These are phyloP conservation scores for Eupithecia tripunctaria DNA, from an alignment of 2,888 invertebrate species.

Conservation along the genomic window DNA sequence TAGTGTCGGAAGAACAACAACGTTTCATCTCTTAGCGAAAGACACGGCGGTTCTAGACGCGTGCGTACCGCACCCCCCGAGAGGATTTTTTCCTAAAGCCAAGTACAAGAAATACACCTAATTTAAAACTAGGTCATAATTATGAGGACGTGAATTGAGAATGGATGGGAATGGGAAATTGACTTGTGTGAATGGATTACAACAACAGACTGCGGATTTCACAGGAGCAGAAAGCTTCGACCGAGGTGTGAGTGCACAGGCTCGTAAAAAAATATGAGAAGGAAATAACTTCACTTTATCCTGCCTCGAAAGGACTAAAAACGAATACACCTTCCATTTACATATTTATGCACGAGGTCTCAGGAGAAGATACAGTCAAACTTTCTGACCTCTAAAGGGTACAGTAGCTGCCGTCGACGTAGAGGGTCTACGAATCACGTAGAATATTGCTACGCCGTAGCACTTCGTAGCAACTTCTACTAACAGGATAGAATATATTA, in stretches of 20 bases:
- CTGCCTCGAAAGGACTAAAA: not conserved
- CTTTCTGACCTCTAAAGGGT: not conserved
- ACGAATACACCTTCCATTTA: not conserved
- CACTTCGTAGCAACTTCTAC: not conserved
- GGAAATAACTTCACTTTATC: not conserved
- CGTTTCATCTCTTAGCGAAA: too few species aligned
- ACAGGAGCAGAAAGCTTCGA: not conserved
- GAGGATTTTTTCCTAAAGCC: too few species aligned
- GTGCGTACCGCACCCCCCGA: too few species aligned
- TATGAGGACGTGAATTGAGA: not conserved
- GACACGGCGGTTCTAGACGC: too few species aligned
- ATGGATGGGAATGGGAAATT: too few species aligned
- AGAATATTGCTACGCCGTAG: not conserved
- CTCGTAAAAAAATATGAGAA: not conserved
- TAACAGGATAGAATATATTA: not conserved
- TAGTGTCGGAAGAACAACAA: too few species aligned
- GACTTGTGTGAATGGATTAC: too few species aligned
- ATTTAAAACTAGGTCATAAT: too few species aligned
- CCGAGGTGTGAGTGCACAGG: not conserved
- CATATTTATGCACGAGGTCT: not conserved
- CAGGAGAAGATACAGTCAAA: not conserved
- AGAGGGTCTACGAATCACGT: constrained; percentile 4
- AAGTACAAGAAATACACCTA: too few species aligned
- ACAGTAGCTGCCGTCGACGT: not conserved
- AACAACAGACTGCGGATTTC: not conserved